Percentiles rank a stretch among this genome's conserved stretches.
Conservation (phyloP, 1,140 invertebrate genomes). For the Panagrolaimus sp. region DNA sequence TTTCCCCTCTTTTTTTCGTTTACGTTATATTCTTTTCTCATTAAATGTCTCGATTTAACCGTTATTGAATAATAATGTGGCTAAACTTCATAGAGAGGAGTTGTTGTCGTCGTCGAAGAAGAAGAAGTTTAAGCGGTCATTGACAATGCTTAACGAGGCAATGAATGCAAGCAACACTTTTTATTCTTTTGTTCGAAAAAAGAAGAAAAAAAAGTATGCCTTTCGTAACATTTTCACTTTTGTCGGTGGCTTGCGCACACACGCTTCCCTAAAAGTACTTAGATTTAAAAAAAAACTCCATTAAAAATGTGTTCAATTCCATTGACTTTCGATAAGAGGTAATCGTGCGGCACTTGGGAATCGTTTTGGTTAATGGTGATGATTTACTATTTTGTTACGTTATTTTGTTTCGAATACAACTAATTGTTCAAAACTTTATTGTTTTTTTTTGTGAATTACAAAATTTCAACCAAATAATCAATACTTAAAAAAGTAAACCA, state of each 20-base stretch:
- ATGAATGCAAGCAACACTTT: neutral
- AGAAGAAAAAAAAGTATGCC: neutral
- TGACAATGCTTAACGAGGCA: neutral
- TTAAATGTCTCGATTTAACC: too few relatives aligned
- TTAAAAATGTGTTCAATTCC: slow-evolving; percentile 4
- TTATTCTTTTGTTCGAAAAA: neutral
- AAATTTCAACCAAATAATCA: too few relatives aligned
- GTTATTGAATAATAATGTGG: too few relatives aligned
- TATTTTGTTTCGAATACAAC: slow-evolving; percentile 42
- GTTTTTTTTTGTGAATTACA: too few relatives aligned
- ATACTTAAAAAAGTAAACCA: too few relatives aligned
- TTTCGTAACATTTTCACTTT: neutral
- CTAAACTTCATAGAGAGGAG: too few relatives aligned
- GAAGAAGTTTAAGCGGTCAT: too few relatives aligned
- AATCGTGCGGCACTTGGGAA: slow-evolving; percentile 47
- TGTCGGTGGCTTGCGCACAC: neutral
- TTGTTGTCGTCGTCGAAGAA: too few relatives aligned
- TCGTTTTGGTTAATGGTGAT: slow-evolving; percentile 13
- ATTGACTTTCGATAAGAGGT: slow-evolving; percentile 43
- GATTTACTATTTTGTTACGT: slow-evolving; percentile 52
- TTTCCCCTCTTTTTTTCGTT: too few relatives aligned
- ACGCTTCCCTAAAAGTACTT: too few relatives aligned
- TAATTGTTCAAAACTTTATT: slow-evolving; percentile 47
- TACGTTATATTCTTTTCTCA: too few relatives aligned
- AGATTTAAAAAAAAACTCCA: neutral